Evolutionary conservation across 2,113 vertebrate species (phyloP), one percentile per base, ranked within the genome.

Genomic region (Odocoileus hemionus): DNA sequence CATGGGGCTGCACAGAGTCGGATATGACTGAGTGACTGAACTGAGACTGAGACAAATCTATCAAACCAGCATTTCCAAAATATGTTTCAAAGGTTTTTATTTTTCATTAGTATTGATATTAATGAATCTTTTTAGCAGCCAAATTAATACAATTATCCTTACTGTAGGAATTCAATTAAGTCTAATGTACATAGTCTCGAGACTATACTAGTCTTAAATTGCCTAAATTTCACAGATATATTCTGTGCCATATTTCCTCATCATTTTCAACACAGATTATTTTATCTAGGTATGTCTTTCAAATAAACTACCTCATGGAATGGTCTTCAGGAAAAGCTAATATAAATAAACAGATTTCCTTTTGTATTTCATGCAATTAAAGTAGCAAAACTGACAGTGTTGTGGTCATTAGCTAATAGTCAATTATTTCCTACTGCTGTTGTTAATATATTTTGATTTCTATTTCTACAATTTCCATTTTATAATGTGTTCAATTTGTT

Each of bases 31-130:
- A 70, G 67, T 39, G n/a, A 39, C n/a, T 70, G 19, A 70, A 70
- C n/a, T 23, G 67, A 70, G n/a, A 12, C n/a, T 39, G 19, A 70
- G 19, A 36, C 21, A 39, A 36, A 39, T 70, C 47, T 83, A 60
- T 47, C 17, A 39, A 93, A 28, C 2, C 3, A 87, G 4, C 52
- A 58, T 89, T 89, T 95, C 83, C 17, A 96, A 91, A 95, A 86
- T 89, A 61, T 95, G n/a, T 57, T 80, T 23, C 14, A 87, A 23
- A 86, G 82, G 47, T 50, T 87, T 30, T 90, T 25, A 2, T 33
- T 88, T 45, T 17, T 92, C 12, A n/a, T 36, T 36, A 80, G 28
- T 21, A 52, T 33, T 80, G 7, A 2, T 70, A 83, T 39, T 74
- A 54, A 16, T 28, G 21, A 4, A 74, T 54, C 2, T 9, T 23